phyloP scores from a whole-genome alignment of 2,888 invertebrate genomes.

The Harpalus rufipes region DNA sequence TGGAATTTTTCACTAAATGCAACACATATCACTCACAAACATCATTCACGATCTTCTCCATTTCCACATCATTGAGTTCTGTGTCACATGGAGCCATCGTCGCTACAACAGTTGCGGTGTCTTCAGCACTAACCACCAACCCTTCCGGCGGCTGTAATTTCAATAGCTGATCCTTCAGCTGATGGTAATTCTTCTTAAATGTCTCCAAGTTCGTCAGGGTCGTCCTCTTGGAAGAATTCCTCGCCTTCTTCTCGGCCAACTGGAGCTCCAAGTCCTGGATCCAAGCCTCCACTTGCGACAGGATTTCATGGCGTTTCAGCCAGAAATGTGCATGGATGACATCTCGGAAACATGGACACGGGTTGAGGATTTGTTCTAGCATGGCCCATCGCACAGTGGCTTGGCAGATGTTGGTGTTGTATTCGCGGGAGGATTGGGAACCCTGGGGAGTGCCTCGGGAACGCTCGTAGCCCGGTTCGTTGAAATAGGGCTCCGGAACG shows the following conservation, averaged over 20 bases:
- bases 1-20: constrained; percentile 66
- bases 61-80: constrained; percentile 82
- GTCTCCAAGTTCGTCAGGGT: constrained; percentile 74
- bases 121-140: constrained; percentile 76
- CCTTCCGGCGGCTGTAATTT: constrained; percentile 90
- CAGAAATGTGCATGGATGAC: constrained; percentile 96
- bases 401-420: constrained; percentile 96
- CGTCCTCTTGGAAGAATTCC: constrained; percentile 79
- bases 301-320: constrained; percentile 94
- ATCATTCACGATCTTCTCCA: constrained; percentile 88
- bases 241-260: constrained; percentile 87
- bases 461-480: constrained; percentile 96
- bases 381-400: constrained; percentile 98
- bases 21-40: constrained; percentile 79
- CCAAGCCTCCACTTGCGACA: constrained; percentile 93
- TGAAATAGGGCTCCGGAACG: constrained; percentile 96
- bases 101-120: background rate
- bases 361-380: constrained; percentile 94
- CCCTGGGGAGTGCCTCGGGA: constrained; percentile 93
- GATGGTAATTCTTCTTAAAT: constrained; percentile 77
- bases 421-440: constrained; percentile 93
- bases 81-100: constrained; percentile 9
- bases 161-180: constrained; percentile 91
- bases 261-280: constrained; percentile 91
- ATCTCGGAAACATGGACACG: constrained; percentile 95